Evolutionary conservation across 2,113 vertebrate genomes (phyloP), one percentile per base, ranked within the genome.

Genomic region (Prietella phreatophila): DNA sequence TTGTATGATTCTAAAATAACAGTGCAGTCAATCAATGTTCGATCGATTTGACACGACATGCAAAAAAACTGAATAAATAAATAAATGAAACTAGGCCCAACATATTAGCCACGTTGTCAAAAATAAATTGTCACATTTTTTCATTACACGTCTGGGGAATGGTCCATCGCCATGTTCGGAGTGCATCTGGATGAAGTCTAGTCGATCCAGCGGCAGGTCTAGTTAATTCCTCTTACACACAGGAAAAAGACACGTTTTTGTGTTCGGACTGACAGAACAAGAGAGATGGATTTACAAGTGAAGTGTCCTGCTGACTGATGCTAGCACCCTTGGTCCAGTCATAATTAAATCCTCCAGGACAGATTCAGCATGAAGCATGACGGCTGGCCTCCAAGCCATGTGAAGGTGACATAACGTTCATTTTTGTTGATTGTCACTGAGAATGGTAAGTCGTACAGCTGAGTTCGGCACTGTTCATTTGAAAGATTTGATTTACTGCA

Each of bases 311-410:
- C 36, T 47, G 36, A 75, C 71, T 25, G 20, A 36, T 76, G 39
- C 42, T 47, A 78, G 75, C 25, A 42, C 36, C 20, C 53, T 58
- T 55, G 50, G 67, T 61, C 47, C 25, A 36, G 60, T 13, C 27
- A 39, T 69, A 75, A 85, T 83, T 2, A 78, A 78, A 83, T 33
- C 58, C 75, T 84, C 22, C 17, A 17, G 33, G 36, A 53, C 39
- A 65, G 53, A 73, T 84, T 85, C 63, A 73, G 42, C 20, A 19
- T 71, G 53, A 84, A 50, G 73, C 39, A 76, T 50, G 73, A 75
- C 36, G 6, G 42, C 42, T 53, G 69, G 61, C 63, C 15, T 36
- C 5, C 19, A 36, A 22, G 30, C 19, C 17, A 1, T 58, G 19
- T 36, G n/a, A 3, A 58, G 30, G n/a, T 81, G 50, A n/a, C 76